Evolutionary conservation across 2,797 vertebrate species (phyloP).

Genomic region (Melanotaenia trifasciata): DNA sequence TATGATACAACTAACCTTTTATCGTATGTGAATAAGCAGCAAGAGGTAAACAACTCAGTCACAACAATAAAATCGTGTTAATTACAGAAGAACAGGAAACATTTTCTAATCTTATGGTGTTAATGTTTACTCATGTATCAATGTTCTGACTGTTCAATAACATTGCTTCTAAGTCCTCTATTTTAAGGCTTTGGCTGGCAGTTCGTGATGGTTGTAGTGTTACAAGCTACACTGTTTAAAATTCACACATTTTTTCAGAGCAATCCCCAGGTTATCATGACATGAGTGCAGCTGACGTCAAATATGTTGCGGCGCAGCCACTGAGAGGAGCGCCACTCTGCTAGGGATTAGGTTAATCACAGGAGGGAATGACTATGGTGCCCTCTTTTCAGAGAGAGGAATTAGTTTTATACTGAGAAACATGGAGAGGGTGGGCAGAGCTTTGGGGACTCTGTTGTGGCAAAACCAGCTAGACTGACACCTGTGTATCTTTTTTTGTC

Average conservation of each 20-base stretch:
- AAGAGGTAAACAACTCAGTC: not conserved
- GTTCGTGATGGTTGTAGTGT: not conserved
- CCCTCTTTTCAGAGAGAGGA: slow-evolving; percentile 59
- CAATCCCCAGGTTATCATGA: slow-evolving; percentile 41
- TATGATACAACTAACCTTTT: not conserved
- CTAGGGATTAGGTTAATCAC: slow-evolving; percentile 72
- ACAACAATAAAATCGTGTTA: not conserved
- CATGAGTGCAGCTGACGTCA: slow-evolving; percentile 54
- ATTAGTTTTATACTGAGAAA: slow-evolving; percentile 45
- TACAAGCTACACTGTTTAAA: slow-evolving; percentile 10
- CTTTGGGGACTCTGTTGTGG: slow-evolving; percentile 5
- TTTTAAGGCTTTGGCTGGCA: not conserved
- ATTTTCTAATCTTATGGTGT: not conserved
- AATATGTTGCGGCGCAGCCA: slow-evolving; percentile 34
- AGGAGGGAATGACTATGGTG: slow-evolving; percentile 54
- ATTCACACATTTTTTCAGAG: slow-evolving; percentile 27
- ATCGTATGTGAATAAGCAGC: not conserved
- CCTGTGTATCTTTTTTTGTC: not conserved
- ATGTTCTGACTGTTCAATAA: not conserved
- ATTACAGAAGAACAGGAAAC: not conserved
- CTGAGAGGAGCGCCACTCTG: slow-evolving; percentile 40
- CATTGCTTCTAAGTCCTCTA: not conserved
- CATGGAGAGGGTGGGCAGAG: not conserved
- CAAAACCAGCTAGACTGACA: slow-evolving; percentile 12
- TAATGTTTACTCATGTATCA: not conserved